phyloP scores from a whole-genome alignment of 2,797 vertebrate species.

The Margarornis squamiger region DNA sequence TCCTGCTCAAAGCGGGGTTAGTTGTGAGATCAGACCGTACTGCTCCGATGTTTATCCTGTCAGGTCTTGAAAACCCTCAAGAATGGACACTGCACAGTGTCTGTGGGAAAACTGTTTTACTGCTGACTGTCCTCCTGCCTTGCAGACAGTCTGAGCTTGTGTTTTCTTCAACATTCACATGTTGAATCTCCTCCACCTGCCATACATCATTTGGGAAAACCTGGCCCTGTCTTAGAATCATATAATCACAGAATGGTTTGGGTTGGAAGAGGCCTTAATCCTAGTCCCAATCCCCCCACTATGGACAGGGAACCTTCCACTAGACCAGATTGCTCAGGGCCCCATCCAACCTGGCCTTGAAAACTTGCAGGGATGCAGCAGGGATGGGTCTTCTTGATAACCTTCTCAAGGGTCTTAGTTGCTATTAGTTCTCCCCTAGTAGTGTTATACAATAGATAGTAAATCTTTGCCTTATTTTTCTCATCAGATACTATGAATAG shows the following conservation, averaged over 20 bases:
- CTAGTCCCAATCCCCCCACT: neutral
- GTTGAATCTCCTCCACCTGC: neutral
- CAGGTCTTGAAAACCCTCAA: neutral
- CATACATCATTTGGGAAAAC: neutral
- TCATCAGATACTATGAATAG: neutral
- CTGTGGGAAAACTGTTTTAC: neutral
- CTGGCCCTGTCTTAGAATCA: neutral
- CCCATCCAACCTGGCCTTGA: neutral
- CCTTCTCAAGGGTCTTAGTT: neutral
- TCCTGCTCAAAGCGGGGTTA: neutral
- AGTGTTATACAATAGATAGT: neutral
- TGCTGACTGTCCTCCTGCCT: rapidly evolving
- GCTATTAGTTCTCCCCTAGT: neutral
- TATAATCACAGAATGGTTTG: neutral
- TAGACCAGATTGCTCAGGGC: neutral
- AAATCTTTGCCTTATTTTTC: neutral
- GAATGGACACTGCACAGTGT: neutral
- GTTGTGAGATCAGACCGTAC: neutral
- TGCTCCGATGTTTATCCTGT: neutral
- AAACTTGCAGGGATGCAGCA: neutral
- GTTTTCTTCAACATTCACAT: neutral
- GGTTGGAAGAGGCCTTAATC: neutral
- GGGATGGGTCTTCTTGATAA: neutral
- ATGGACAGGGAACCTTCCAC: neutral
- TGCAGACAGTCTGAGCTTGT: neutral